Percentiles rank a stretch among this genome's conserved stretches.
These are phyloP conservation scores for Cottus gobio DNA, from an alignment of 2,113 vertebrate genomes.

Conservation along the genomic window DNA sequence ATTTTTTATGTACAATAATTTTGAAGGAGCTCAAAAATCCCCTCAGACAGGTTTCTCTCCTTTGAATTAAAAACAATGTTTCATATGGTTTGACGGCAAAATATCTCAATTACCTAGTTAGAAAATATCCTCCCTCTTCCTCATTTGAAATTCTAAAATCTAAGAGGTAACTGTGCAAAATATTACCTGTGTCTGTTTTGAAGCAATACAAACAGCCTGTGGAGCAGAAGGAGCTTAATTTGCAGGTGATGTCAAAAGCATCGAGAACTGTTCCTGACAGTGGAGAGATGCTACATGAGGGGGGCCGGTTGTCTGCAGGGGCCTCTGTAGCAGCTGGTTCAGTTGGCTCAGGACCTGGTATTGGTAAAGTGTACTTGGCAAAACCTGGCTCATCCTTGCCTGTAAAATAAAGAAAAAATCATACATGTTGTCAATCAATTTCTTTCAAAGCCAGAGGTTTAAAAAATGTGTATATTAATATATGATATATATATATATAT, in stretches of 20 bases:
- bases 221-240: slow-evolving; percentile 70
- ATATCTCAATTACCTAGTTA: background rate
- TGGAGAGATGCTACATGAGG: slow-evolving; percentile 82
- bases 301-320: slow-evolving; percentile 24
- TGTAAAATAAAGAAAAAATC: slow-evolving; percentile 14
- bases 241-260: slow-evolving; percentile 85
- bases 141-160: background rate
- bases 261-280: slow-evolving; percentile 85
- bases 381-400: slow-evolving; percentile 58
- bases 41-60: background rate
- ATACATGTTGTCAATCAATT: background rate
- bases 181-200: slow-evolving; percentile 77
- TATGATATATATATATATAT: too few relatives aligned
- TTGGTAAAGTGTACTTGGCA: slow-evolving; percentile 61
- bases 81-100: background rate
- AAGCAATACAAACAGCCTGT: slow-evolving; percentile 87
- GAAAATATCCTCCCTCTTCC: background rate
- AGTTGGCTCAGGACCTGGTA: slow-evolving; percentile 46
- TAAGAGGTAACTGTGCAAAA: background rate
- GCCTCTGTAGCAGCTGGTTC: slow-evolving; percentile 57
- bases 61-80: background rate
- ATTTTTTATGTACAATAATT: background rate
- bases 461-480: background rate
- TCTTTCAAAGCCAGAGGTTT: background rate
- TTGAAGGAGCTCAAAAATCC: background rate